Base-by-base conservation (phyloP, 2,888 invertebrate species). In the Athalia circularis region DNA sequence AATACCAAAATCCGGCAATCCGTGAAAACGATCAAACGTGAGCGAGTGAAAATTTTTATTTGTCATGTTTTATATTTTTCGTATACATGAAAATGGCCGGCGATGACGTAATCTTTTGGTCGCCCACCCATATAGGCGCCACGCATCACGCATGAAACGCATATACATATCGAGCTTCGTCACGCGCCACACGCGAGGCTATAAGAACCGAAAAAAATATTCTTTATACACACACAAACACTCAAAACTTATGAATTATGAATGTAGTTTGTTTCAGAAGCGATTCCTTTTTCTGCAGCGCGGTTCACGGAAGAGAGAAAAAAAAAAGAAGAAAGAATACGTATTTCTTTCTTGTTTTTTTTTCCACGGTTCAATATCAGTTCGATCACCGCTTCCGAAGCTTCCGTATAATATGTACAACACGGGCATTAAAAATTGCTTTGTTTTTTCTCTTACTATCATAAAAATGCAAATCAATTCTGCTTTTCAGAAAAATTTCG, bases 241-340 rank as follows among this genome's bases (percentile, higher is more conserved):
- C 64, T 52, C 11, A 13, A 68, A 68, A 50, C 52, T 68, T 52
- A 68, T 54, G 68, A 68, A 68, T 68, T 52, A 68, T 68, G 68
- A 68, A 68, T 54, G 13, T 52, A 15, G 52, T 29, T 29, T 29
- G 29, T 29, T 54, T 29, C 52, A 43, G 43, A 67, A 67, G 15
- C 67, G 15, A 13, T 67, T 67, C 67, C 67, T 67, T 67, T 50
- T 50, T n/a, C 11, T 50, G 67, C 50, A 52, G 52, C 52, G 52
- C 52, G 52, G 52, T 9, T 9, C 52, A 9, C 11, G 52, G 9
- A 50, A 47, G 47, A 15, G 67, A 64, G 9, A n/a, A 50, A 50
- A 47, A 67, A 15, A 47, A 67, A 67, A 67, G 48, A 67, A 45
- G 8, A 45, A 6, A 9, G 11, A n/a, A n/a, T 15, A n/a, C n/a